Conservation (phyloP, 2,888 invertebrate genomes). For the Sarcophaga rosellei region DNA sequence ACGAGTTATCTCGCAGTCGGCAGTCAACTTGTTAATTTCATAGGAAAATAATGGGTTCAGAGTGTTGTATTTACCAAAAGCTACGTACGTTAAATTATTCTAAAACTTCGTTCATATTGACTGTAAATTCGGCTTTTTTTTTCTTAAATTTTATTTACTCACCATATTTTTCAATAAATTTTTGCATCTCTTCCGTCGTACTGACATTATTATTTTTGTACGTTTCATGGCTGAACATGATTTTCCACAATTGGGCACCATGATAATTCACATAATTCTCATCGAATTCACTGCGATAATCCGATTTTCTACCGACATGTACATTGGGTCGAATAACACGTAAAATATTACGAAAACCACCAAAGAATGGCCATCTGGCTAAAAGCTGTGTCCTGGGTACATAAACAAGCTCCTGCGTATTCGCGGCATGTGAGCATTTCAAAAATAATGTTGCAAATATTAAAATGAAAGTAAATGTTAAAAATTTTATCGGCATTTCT, state of each 20-base stretch:
- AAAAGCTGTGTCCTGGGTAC: conserved; percentile 82
- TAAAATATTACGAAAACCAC: conserved; percentile 74
- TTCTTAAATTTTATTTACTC: conserved; percentile 62
- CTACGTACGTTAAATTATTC: too few relatives aligned
- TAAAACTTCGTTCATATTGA: background rate
- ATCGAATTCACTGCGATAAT: conserved; percentile 75
- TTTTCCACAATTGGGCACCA: conserved; percentile 77
- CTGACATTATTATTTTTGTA: conserved; percentile 57
- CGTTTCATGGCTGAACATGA: conserved; percentile 73
- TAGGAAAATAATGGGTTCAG: too few relatives aligned
- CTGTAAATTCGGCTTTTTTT: background rate
- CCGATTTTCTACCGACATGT: conserved; percentile 72
- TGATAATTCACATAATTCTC: conserved; percentile 77
- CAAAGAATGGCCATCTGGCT: conserved; percentile 75
- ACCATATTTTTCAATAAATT: conserved; percentile 75
- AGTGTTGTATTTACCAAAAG: too few relatives aligned
- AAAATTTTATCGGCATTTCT: conserved; percentile 35
- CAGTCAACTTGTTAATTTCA: too few relatives aligned
- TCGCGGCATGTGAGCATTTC: background rate
- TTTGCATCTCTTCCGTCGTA: conserved; percentile 68
- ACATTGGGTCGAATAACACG: conserved; percentile 73
- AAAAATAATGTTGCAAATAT: background rate
- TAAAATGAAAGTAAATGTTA: background rate
- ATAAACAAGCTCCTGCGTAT: conserved; percentile 81
- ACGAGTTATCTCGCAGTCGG: too few relatives aligned